Evolutionary conservation across 1,140 invertebrate species (phyloP), one percentile per base, ranked within the genome.

Genomic region (Drosophila leontia): DNA sequence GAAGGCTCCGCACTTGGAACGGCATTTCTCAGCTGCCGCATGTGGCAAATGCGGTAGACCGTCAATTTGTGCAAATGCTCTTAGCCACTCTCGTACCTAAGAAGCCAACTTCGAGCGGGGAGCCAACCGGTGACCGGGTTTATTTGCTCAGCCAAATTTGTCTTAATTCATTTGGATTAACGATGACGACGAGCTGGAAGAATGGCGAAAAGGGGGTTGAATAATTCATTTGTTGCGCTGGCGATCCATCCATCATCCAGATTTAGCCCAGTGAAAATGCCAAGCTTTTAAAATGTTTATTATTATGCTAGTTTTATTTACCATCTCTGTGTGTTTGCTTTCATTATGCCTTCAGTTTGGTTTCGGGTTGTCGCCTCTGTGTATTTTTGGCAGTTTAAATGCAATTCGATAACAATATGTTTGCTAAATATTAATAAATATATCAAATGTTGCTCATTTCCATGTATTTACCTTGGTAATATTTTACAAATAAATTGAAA

Each of bases 331-430:
- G 62, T 79, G 62, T 67, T 82, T 81, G 60, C 76, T 23, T 59
- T 74, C 68, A 74, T 71, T 82, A 77, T 71, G 47, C 65, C 67
- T 67, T 72, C 63, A 53, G 41, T 77, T 80, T 47, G 67, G 41
- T 69, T 75, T 78, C 34, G 69, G 51, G 63, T 60, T 71, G 50
- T 58, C 60, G 34, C 48, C 44, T 34, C 51, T 71, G 42, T 63
- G 23, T 45, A 39, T 56, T 75, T 45, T 82, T 48, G 69, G 65
- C 74, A 68, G 37, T 78, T 87, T 82, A 90, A 90, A 90, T 90
- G 85, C 85, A 76, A 70, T 90, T 70, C 77, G 79, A 90, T 90
- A 90, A 90, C 85, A 90, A 91, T 90, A 90, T 90, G 86, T 91
- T 90, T 72, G 58, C 85, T 88, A 85, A 88, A 74, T 82, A 61